Conservation (phyloP, 1,140 invertebrate genomes). For the Papilio polyxenes region DNA sequence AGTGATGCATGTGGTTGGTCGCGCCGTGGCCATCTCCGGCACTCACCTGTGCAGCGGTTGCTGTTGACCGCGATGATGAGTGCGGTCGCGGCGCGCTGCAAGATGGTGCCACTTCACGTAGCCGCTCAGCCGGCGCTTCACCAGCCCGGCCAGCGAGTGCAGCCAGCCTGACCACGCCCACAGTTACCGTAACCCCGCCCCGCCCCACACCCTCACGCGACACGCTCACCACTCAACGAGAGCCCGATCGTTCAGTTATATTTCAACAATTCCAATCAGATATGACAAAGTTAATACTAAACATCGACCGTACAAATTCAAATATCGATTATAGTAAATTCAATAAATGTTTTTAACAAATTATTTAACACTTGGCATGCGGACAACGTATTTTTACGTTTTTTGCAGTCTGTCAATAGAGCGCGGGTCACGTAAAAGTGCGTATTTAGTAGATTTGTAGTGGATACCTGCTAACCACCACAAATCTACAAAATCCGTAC, state of each 20-base stretch:
- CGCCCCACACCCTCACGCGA: slow-evolving; percentile 43
- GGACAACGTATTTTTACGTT: too few species aligned
- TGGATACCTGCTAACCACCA: too few species aligned
- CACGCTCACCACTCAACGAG: slow-evolving; percentile 46
- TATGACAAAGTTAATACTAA: too few species aligned
- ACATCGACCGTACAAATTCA: too few species aligned
- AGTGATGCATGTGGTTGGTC: not conserved
- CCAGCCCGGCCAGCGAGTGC: slow-evolving; percentile 83
- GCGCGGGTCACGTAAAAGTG: too few species aligned
- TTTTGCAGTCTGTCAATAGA: too few species aligned
- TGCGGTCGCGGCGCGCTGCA: slow-evolving; percentile 65
- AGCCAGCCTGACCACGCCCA: slow-evolving; percentile 80
- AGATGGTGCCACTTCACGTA: slow-evolving; percentile 87
- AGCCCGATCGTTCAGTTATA: slow-evolving; percentile 49
- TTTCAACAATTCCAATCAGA: not conserved
- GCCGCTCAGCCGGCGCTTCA: slow-evolving; percentile 86
- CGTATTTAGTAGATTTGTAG: too few species aligned
- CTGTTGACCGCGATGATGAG: slow-evolving; percentile 45
- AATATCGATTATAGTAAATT: too few species aligned
- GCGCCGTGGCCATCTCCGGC: not conserved
- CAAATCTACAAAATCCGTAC: too few species aligned
- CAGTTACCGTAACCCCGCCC: slow-evolving; percentile 40
- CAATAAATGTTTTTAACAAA: too few species aligned
- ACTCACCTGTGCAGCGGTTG: slow-evolving; percentile 58
- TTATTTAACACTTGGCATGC: too few species aligned